Base-by-base conservation (phyloP, 2,888 invertebrate species). In the Ferrisia virgata region DNA sequence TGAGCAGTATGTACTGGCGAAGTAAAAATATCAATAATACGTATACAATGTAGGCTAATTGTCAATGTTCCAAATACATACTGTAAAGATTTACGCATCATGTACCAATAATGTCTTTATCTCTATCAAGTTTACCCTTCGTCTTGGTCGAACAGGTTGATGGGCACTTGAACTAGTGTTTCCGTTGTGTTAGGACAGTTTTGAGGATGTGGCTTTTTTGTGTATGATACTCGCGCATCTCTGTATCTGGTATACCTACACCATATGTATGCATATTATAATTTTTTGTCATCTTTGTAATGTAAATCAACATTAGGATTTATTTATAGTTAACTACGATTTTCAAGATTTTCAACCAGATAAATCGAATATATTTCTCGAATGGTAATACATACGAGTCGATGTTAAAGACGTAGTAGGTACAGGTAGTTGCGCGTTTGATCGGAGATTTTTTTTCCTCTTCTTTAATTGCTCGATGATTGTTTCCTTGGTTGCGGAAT, bases 241-340 rank as follows among this genome's bases (percentile, higher is more conserved):
- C 6, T n/a, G n/a, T n/a, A n/a, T n/a, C n/a, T n/a, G n/a, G n/a
- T n/a, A n/a, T n/a, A n/a, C 72, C 84, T 31, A 84, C 18, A 80
- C 82, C 33, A 40, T 33, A 79, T 2, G 40, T 53, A 25, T 47
- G 78, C 85, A 86, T 85, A 85, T 86, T 86, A 31, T 79, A 28
- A 40, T 79, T 43, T 79, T 13, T 43, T 31, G 79, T 18, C 43
- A 40, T 40, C 47, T n/a, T 79, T 79, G 79, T 79, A 28, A 79
- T 79, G 79, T 47, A 79, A 79, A 79, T 79, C 9, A n/a, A 47
- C 31, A n/a, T n/a, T 15, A 15, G 28, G 33, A 33, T 33, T 72
- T 72, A 72, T 72, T 72, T 72, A 33, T 72, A 72, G 72, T 72
- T n/a, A 4, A 64, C 25, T 31, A 15, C 22, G 72, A 33, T 33